phyloP scores from a whole-genome alignment of 2,113 vertebrate species.

The Cebidichthys violaceus region DNA sequence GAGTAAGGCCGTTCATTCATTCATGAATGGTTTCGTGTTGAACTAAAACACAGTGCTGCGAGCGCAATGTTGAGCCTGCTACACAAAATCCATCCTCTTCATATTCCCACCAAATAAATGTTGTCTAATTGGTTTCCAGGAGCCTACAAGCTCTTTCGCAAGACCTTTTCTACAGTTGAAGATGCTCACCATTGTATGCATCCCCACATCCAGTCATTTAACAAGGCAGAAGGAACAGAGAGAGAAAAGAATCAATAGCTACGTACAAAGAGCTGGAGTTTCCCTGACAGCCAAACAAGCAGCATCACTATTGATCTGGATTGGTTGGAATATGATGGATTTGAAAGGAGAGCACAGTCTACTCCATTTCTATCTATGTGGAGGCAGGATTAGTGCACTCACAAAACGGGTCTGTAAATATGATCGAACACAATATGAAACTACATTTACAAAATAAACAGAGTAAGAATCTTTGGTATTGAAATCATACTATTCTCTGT shows the following conservation, averaged over 20 bases:
- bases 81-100: not conserved
- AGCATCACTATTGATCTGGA: slow-evolving; percentile 12
- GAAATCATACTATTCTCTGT: not conserved
- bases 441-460: not conserved
- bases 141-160: not conserved
- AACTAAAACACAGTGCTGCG: not conserved
- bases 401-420: not conserved
- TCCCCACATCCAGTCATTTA: slow-evolving; percentile 11
- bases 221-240: slow-evolving; percentile 20
- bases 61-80: not conserved
- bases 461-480: not conserved
- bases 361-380: not conserved
- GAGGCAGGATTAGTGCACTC: not conserved
- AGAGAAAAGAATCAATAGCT: slow-evolving; percentile 25
- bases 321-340: slow-evolving; percentile 21
- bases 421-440: not conserved
- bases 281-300: slow-evolving; percentile 33
- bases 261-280: slow-evolving; percentile 15
- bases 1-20: not conserved
- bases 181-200: not conserved
- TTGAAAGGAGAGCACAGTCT: not conserved
- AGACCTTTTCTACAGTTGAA: not conserved
- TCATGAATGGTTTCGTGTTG: not conserved
- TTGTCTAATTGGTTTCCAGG: not conserved
- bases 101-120: not conserved